A percentile compares a stretch with the other conserved stretches of the same genome.
These are phyloP conservation scores for Tonatia bakeri DNA, from an alignment of 2,113 vertebrate species.

Conservation along the genomic window DNA sequence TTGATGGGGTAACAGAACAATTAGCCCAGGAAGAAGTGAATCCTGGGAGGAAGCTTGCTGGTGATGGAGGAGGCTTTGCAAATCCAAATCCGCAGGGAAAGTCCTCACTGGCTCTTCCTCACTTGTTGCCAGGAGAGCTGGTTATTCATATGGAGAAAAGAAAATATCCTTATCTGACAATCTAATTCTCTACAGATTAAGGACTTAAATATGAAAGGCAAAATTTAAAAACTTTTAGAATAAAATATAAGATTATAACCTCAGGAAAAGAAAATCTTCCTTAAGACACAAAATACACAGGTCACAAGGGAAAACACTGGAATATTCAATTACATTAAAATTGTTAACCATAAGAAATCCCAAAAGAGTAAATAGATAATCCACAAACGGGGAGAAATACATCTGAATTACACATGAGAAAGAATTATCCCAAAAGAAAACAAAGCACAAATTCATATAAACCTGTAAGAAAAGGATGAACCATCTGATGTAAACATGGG, in stretches of 20 bases:
- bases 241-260: neutral
- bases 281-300: conserved; percentile 32
- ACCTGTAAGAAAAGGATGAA: neutral
- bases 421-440: neutral
- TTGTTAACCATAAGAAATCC: neutral
- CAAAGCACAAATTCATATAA: neutral
- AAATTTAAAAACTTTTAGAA: conserved; percentile 21
- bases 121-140: neutral
- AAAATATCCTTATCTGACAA: neutral
- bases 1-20: neutral
- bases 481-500: neutral
- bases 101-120: neutral
- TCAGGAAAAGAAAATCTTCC: conserved; percentile 11
- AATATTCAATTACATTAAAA: conserved; percentile 19
- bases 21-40: neutral
- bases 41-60: neutral
- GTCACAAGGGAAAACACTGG: neutral
- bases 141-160: neutral
- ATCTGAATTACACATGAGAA: neutral
- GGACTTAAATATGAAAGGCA: conserved; percentile 27
- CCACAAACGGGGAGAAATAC: neutral
- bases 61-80: neutral
- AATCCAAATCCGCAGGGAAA: neutral
- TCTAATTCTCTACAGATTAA: neutral
- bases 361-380: neutral